Evolutionary conservation across 1,140 invertebrate genomes (phyloP), one percentile per base, ranked within the genome.

Genomic region (Danaus plexippus): DNA sequence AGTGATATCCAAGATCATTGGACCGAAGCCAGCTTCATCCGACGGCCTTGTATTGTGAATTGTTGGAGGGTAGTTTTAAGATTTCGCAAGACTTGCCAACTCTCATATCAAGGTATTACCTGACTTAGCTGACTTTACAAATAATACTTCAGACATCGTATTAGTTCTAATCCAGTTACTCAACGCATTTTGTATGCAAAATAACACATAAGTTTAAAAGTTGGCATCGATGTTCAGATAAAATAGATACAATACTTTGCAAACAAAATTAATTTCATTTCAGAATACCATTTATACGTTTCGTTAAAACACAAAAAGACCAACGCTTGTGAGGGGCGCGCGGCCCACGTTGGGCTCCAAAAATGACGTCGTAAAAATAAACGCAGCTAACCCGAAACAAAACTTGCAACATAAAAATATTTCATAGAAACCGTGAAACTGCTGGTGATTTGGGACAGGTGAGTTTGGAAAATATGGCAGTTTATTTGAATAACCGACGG

Each of bases 1-100:
- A 65, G 61, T 58, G 62, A 43, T 58, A 63, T 60, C 56, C 54
- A 48, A 49, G 55, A 63, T 63, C 57, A 54, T 56, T 66, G 64
- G 64, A 66, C 41, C 12, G 46, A 22, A 13, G 57, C 64, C 64
- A 66, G 59, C 48, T 59, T 48, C 54, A 15, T 15, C 13, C 41
- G 9, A 43, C n/a, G 51, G 22, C 50, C 52, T 56, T 63, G 59
- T 61, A 57, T 57, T 51, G 60, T 52, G 49, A 50, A 50, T 61
- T 15, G 53, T 56, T 47, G 9, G 45, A 56, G 45, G 59, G 22
- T 32, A 32, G 22, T 32, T 32, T 32, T 32, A 32, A 32, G 22
- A 32, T 32, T 56, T 62, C 45, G 56, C 54, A 54, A 57, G 47
- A 51, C 53, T 57, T 59, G 60, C 64, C 59, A 61, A 60, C 48